phyloP scores from a whole-genome alignment of 2,888 invertebrate genomes.

The Drosophila anomalata region DNA sequence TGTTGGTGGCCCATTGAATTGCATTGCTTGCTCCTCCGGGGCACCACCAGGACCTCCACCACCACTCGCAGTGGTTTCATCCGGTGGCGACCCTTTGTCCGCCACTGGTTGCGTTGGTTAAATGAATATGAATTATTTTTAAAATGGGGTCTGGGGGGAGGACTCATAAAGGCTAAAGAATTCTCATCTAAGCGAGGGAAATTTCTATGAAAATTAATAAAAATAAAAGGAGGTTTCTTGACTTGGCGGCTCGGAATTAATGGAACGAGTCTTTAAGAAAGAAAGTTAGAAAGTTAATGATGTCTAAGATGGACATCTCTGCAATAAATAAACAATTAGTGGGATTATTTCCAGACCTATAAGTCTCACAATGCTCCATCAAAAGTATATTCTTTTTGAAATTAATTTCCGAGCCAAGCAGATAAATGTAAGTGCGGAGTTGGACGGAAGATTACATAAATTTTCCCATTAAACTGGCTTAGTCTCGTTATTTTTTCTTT shows the following conservation, averaged over 20 bases:
- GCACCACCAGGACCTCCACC: neutral
- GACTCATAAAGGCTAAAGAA: conserved; percentile 1
- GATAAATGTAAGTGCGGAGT: conserved; percentile 34
- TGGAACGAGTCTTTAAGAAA: conserved; percentile 1
- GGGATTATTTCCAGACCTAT: neutral
- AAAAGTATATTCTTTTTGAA: conserved; percentile 20
- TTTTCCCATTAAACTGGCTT: conserved; percentile 23
- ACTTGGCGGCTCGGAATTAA: conserved; percentile 2
- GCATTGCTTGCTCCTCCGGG: conserved; percentile 22
- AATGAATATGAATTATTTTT: conserved; percentile 34
- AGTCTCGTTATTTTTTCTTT: conserved; percentile 1
- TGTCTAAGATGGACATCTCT: neutral
- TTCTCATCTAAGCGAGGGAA: conserved; percentile 10
- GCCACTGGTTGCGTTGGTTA: conserved; percentile 3
- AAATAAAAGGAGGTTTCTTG: conserved; percentile 1
- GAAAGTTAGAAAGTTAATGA: neutral
- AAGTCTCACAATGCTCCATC: conserved; percentile 1
- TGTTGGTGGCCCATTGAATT: conserved; percentile 30
- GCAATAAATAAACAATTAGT: neutral
- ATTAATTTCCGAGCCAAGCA: conserved; percentile 20
- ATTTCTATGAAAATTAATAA: conserved; percentile 35
- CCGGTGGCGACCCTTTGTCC: conserved; percentile 21
- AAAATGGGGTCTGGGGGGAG: conserved; percentile 8
- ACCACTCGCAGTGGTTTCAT: neutral
- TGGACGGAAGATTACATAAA: conserved; percentile 31